Conservation (phyloP, 2,888 invertebrate species). For the Protophormia terraenovae region DNA sequence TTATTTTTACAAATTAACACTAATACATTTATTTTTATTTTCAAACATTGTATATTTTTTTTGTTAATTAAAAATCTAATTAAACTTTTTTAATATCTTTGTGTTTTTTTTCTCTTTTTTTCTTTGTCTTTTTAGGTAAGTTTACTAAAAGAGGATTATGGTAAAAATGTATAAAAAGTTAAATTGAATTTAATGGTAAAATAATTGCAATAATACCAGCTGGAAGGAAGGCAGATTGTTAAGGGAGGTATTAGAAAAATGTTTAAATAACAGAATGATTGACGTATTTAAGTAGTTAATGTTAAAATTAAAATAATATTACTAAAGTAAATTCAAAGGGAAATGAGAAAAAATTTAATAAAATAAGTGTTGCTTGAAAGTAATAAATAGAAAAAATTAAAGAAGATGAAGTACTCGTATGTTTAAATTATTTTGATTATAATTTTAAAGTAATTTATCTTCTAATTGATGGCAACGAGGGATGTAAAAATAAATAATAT, state of each 20-base stretch:
- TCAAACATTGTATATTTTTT: not conserved
- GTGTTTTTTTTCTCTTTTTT: not conserved
- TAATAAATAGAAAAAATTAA: too few relatives aligned
- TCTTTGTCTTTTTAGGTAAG: conserved; percentile 60
- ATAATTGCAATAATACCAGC: conserved; percentile 11
- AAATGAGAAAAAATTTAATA: not conserved
- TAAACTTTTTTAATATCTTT: conserved; percentile 57
- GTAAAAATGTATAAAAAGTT: conserved; percentile 14
- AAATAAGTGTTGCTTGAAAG: not conserved
- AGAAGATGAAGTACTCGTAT: too few relatives aligned
- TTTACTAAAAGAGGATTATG: conserved; percentile 54
- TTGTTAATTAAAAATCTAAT: conserved; percentile 60
- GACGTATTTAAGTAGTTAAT: not conserved
- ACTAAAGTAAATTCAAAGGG: not conserved
- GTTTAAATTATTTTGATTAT: too few relatives aligned
- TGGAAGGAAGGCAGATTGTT: too few relatives aligned
- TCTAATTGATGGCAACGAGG: too few relatives aligned
- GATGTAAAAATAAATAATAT: too few relatives aligned
- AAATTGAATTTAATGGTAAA: conserved; percentile 42
- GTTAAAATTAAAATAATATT: not conserved
- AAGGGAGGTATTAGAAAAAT: not conserved
- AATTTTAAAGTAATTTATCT: too few relatives aligned
- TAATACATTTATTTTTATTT: not conserved
- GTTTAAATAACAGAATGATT: not conserved
- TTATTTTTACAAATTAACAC: conserved; percentile 43